Conservation (phyloP, 2,113 vertebrate genomes). For the Recurvirostra avosetta region DNA sequence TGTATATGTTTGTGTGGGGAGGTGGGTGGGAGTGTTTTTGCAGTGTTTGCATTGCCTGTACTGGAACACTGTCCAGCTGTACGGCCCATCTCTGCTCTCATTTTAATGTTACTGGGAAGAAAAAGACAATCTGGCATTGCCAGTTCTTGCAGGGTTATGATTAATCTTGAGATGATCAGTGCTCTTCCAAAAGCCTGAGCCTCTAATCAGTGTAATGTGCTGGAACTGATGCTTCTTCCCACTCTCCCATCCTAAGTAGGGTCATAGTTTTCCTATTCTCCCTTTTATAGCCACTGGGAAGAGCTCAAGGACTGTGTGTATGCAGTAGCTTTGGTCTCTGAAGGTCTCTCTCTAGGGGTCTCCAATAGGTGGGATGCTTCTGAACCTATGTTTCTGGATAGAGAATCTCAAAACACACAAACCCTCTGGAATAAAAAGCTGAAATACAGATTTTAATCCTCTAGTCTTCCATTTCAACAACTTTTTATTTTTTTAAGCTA, state of each 20-base stretch:
- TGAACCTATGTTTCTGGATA: neutral
- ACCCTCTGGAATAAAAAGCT: neutral
- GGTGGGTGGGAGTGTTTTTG: neutral
- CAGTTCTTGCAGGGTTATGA: neutral
- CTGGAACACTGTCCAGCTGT: neutral
- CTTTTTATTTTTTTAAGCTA: neutral
- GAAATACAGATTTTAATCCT: neutral
- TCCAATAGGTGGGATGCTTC: neutral
- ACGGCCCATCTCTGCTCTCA: neutral
- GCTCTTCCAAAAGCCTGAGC: neutral
- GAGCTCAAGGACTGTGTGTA: neutral
- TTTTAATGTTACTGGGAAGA: neutral
- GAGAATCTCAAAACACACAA: neutral
- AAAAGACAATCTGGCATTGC: neutral
- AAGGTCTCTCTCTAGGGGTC: neutral
- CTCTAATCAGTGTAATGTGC: neutral
- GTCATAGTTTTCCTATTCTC: neutral
- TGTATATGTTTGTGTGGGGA: neutral
- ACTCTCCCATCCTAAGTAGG: neutral
- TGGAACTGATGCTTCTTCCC: neutral
- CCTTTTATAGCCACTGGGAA: neutral
- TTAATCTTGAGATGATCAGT: neutral
- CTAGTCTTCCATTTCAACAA: neutral
- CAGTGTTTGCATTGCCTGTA: fast-evolving
- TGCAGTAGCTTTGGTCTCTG: neutral